These are phyloP conservation scores for Masticophis lateralis DNA, from an alignment of 2,797 vertebrate species.

Conservation along the genomic window DNA sequence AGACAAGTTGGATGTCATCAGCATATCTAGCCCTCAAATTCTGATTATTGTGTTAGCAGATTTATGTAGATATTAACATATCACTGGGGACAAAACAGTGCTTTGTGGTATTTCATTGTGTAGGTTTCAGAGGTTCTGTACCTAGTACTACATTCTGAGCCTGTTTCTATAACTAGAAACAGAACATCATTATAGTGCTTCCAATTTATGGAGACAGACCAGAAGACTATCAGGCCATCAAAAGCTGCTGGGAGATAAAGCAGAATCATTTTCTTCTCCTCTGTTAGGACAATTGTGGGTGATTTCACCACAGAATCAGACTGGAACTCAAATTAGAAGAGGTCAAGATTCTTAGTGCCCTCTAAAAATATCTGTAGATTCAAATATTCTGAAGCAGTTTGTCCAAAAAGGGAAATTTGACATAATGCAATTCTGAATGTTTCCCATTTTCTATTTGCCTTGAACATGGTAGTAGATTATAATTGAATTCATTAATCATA, in stretches of 20 bases:
- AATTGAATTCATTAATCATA: background rate
- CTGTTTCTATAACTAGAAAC: background rate
- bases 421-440: background rate
- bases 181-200: background rate
- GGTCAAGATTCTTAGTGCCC: background rate
- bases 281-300: background rate
- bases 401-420: background rate
- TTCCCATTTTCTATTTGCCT: background rate
- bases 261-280: background rate
- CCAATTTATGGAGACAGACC: background rate
- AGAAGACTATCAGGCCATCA: background rate
- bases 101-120: background rate
- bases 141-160: background rate
- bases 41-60: background rate
- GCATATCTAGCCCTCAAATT: background rate
- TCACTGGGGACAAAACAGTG: background rate
- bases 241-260: background rate
- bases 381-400: background rate
- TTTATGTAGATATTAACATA: background rate
- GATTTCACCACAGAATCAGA: background rate
- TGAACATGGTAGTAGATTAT: background rate
- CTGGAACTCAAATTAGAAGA: background rate
- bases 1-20: background rate
- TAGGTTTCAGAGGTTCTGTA: background rate
- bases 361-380: background rate